Percentiles rank a stretch among this genome's conserved stretches.
Conservation (phyloP, 2,888 invertebrate genomes). For the Drosophila siamana region DNA sequence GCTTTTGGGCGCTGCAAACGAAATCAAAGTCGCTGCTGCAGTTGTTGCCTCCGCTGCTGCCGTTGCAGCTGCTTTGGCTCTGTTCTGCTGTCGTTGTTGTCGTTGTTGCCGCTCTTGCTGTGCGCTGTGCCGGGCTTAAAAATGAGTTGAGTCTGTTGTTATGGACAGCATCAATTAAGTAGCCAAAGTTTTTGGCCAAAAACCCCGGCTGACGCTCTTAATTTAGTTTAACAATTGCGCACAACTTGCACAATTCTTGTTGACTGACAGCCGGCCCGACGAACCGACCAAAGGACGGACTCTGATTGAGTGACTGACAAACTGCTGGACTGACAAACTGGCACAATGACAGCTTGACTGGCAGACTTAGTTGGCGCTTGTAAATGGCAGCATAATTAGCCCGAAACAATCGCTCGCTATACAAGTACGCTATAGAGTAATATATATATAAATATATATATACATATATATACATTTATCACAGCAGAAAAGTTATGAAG, state of each 20-base stretch:
- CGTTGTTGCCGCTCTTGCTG: no score
- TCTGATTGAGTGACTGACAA: constrained; percentile 4
- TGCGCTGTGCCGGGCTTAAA: constrained; percentile 8
- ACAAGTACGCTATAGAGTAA: background rate
- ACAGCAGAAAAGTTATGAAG: background rate
- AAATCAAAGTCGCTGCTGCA: constrained; percentile 25
- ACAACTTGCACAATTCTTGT: constrained; percentile 37
- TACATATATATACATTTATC: background rate
- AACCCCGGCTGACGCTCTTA: constrained; percentile 14
- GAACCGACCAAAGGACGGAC: constrained; percentile 7
- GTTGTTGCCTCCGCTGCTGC: constrained; percentile 11
- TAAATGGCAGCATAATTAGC: background rate
- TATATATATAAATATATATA: background rate
- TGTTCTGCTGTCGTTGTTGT: constrained; percentile 8
- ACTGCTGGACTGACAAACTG: constrained; percentile 7
- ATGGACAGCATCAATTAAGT: constrained; percentile 48
- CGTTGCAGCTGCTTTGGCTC: no score
- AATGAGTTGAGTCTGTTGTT: constrained; percentile 31
- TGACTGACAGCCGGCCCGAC: constrained; percentile 3
- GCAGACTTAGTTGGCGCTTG: background rate
- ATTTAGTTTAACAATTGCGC: constrained; percentile 46
- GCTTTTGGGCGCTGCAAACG: constrained; percentile 27
- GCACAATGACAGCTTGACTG: constrained; percentile 9
- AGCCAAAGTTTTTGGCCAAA: constrained; percentile 39
- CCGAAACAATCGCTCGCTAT: background rate